Percentiles rank a stretch among this genome's conserved stretches.
Evolutionary conservation across 1,140 invertebrate species (phyloP).

Genomic region (Steinernema khuongi): DNA sequence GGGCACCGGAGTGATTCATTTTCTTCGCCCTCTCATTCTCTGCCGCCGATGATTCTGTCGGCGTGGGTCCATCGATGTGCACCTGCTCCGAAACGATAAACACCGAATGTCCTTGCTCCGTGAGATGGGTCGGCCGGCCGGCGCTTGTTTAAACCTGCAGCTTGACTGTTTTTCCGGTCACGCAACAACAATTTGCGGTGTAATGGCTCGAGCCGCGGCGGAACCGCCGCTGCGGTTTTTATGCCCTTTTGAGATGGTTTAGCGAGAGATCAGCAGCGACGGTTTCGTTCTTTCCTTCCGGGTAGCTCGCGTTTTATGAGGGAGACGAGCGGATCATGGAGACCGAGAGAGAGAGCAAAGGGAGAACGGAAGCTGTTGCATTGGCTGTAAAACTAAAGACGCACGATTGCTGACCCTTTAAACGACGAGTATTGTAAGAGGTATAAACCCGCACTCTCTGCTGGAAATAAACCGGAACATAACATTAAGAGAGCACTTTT

Average conservation of each 20-base stretch:
- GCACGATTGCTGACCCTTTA: too few species aligned
- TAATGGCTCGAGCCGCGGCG: not conserved
- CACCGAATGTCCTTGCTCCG: not conserved
- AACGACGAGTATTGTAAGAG: too few species aligned
- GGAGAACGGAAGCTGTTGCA: too few species aligned
- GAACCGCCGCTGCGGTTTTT: not conserved
- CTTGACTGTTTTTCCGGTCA: not conserved
- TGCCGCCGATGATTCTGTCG: not conserved
- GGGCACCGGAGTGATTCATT: not conserved
- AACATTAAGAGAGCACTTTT: too few species aligned
- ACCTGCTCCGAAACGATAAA: not conserved
- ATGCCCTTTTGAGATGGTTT: not conserved
- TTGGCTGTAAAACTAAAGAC: too few species aligned
- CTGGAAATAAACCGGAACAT: too few species aligned
- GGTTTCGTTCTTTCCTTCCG: not conserved
- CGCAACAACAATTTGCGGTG: constrained; percentile 6
- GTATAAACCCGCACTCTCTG: too few species aligned
- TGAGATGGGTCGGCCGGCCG: not conserved
- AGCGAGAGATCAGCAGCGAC: not conserved
- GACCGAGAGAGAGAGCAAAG: too few species aligned
- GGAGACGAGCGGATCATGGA: too few species aligned
- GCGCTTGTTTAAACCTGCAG: not conserved
- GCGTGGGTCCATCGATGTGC: not conserved
- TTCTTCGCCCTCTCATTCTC: not conserved
- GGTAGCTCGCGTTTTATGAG: too few species aligned